A percentile compares a stretch with the other conserved stretches of the same genome.
Evolutionary conservation across 2,113 vertebrate genomes (phyloP).

Genomic region (Felis catus): F.catus_Fca126_mat1.0 CM031424.1:53983501-53984000

Average conservation of each 20-base stretch:
- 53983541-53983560: neutral
- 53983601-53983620: neutral
- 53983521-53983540: neutral
- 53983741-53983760: neutral
- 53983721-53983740: neutral
- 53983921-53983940: neutral
- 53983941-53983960: neutral
- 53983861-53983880: neutral
- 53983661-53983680: neutral
- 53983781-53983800: neutral
- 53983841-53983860: neutral
- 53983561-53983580: neutral
- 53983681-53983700: neutral
- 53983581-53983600: neutral
- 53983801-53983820: neutral
- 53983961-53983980: neutral
- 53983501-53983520: neutral
- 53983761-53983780: neutral
- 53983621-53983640: neutral
- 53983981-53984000: neutral
- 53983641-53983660: neutral
- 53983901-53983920: neutral
- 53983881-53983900: neutral
- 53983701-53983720: neutral
- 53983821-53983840: neutral